phyloP scores from a whole-genome alignment of 2,888 invertebrate genomes.

The Chrysotoxum bicinctum region DNA sequence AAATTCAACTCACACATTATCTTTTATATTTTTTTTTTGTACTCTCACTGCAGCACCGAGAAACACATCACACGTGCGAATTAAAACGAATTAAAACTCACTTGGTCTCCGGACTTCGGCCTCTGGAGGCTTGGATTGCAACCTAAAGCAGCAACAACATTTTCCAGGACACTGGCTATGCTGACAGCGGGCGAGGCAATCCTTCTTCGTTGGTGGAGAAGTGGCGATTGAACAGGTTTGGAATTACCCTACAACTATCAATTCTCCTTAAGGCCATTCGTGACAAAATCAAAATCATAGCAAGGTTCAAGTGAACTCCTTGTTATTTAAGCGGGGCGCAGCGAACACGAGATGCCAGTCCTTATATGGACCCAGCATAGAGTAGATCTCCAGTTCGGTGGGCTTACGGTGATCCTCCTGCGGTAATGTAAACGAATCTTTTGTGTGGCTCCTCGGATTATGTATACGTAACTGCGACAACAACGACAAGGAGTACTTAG shows the following conservation, averaged over 20 bases:
- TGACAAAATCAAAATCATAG: slow-evolving; percentile 66
- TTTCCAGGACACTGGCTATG: slow-evolving; percentile 31
- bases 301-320: slow-evolving; percentile 38
- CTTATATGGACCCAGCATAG: slow-evolving; percentile 37
- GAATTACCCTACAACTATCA: slow-evolving; percentile 41
- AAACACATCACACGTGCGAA: slow-evolving; percentile 38
- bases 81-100: slow-evolving; percentile 44
- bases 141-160: not conserved
- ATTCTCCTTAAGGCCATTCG: slow-evolving; percentile 57
- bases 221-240: slow-evolving; percentile 38
- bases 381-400: not conserved
- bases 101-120: not conserved
- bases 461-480: not conserved
- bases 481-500: slow-evolving; percentile 8
- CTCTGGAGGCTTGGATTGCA: not conserved
- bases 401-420: not conserved
- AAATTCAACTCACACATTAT: slow-evolving; percentile 11
- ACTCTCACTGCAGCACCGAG: not conserved
- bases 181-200: slow-evolving; percentile 27
- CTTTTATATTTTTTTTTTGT: not conserved
- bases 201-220: slow-evolving; percentile 24
- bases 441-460: slow-evolving; percentile 24
- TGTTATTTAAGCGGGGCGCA: slow-evolving; percentile 27
- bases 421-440: slow-evolving; percentile 20
- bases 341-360: slow-evolving; percentile 27